phyloP scores from a whole-genome alignment of 1,140 invertebrate genomes.

The Aphis craccivora region DNA sequence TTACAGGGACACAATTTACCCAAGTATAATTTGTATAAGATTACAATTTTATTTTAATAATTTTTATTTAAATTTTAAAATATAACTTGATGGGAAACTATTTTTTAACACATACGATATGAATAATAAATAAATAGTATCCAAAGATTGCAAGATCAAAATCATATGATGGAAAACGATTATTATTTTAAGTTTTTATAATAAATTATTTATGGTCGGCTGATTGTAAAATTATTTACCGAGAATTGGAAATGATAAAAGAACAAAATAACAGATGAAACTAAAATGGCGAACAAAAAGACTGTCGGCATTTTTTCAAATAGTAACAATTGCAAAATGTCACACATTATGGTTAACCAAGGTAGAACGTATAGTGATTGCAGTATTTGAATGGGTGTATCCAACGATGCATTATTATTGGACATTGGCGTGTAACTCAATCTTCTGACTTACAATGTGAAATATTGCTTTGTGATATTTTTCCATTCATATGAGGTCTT shows the following conservation, averaged over 20 bases:
- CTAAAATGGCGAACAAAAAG: background rate
- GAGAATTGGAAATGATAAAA: background rate
- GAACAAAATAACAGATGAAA: background rate
- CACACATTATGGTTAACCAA: background rate
- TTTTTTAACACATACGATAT: no score
- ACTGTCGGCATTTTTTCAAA: background rate
- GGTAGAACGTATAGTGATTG: background rate
- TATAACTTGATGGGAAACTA: background rate
- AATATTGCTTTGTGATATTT: conserved; percentile 41
- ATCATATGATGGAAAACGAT: background rate
- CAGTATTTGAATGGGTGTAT: background rate
- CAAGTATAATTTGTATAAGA: background rate
- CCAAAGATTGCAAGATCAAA: no score
- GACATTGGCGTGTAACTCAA: conserved; percentile 37
- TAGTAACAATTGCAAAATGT: conserved; percentile 24
- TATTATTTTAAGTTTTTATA: background rate
- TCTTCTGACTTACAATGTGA: conserved; percentile 42
- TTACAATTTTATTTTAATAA: background rate
- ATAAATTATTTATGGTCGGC: background rate
- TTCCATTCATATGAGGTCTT: background rate
- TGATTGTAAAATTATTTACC: background rate
- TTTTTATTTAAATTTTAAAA: background rate
- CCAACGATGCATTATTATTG: background rate
- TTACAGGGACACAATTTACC: background rate
- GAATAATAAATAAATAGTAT: no score